phyloP scores from a whole-genome alignment of 2,888 invertebrate genomes.

The Mamestra brassicae region DNA sequence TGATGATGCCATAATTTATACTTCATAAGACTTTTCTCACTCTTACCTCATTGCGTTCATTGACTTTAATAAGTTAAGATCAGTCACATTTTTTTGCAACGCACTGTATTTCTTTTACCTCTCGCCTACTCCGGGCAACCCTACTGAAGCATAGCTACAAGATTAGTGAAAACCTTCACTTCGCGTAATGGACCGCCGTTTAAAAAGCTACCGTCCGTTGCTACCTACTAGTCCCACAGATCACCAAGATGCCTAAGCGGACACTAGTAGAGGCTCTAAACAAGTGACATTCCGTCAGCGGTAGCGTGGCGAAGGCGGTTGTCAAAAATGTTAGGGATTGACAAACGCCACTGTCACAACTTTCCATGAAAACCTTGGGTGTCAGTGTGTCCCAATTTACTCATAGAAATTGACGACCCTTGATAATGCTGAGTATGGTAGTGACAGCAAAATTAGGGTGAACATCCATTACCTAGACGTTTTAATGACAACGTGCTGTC shows the following conservation, averaged over 20 bases:
- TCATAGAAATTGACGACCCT: too few relatives aligned
- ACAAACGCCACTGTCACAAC: too few relatives aligned
- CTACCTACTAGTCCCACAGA: slow-evolving; percentile 8
- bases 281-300: not conserved
- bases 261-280: not conserved
- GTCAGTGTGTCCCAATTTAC: too few relatives aligned
- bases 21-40: not conserved
- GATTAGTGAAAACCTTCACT: slow-evolving; percentile 61
- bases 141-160: slow-evolving; percentile 48
- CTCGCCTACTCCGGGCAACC: slow-evolving; percentile 4
- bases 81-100: not conserved
- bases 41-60: not conserved
- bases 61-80: not conserved
- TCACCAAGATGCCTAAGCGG: not conserved
- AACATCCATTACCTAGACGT: too few relatives aligned
- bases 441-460: too few relatives aligned
- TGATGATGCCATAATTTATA: not conserved
- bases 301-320: too few relatives aligned
- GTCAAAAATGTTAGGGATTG: too few relatives aligned
- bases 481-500: too few relatives aligned
- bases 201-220: slow-evolving; percentile 58
- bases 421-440: too few relatives aligned
- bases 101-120: slow-evolving; percentile 15
- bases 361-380: too few relatives aligned
- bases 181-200: slow-evolving; percentile 61